These are phyloP conservation scores for Intellagama lesueurii DNA, from an alignment of 2,797 vertebrate species.

Conservation along the genomic window DNA sequence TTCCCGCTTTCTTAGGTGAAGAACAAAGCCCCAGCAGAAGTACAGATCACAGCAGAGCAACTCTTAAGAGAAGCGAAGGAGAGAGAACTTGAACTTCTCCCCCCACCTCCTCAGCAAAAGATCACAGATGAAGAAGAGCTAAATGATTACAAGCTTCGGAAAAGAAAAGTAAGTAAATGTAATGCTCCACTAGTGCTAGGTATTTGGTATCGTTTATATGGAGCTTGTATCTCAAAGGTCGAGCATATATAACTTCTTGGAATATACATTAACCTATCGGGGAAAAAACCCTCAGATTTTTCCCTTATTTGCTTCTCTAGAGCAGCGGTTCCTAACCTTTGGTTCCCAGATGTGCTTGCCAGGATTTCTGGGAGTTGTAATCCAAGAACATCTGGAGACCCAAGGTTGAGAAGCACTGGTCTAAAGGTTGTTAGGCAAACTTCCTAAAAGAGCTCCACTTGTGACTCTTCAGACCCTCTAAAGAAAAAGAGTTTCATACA, in stretches of 20 bases:
- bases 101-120: slow-evolving; percentile 96
- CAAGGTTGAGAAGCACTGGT: not conserved
- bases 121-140: slow-evolving; percentile 98
- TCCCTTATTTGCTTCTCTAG: not conserved
- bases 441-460: not conserved
- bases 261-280: not conserved
- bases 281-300: not conserved
- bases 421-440: not conserved
- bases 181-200: not conserved
- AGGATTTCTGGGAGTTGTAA: no score
- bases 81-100: slow-evolving; percentile 93
- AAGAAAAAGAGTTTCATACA: not conserved
- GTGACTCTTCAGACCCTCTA: not conserved
- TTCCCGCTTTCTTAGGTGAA: slow-evolving; percentile 84
- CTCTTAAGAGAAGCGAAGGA: slow-evolving; percentile 96
- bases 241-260: not conserved
- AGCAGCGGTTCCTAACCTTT: no score
- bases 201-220: not conserved
- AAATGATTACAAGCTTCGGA: slow-evolving; percentile 95
- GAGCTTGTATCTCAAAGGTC: not conserved
- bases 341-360: no score
- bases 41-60: slow-evolving; percentile 98
- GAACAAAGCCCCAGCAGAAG: slow-evolving; percentile 96
- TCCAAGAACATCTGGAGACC: no score
- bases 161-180: slow-evolving; percentile 87